Base-by-base conservation (phyloP, 1,140 invertebrate genomes). In the Zaprionus taronus region DNA sequence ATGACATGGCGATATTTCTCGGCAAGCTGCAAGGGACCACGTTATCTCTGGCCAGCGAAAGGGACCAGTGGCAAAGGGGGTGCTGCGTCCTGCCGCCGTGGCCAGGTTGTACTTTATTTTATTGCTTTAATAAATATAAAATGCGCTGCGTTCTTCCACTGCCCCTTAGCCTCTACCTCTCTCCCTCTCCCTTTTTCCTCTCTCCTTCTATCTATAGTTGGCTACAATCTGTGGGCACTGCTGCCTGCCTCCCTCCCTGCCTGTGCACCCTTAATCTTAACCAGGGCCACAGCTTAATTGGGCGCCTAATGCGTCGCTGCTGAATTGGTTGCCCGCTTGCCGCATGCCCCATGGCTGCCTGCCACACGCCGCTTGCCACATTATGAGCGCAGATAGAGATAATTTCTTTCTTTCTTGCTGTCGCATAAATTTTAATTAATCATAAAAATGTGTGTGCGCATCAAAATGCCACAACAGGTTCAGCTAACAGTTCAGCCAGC, bases 101-200 rank as follows among this genome's bases (percentile, higher is more conserved):
- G 61, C 53, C 69, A 72, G 76, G 69, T 70, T 73, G 78, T 84
- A 84, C 85, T 89, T 89, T 90, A 85, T 90, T 90, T 91, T 90
- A 90, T 90, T 90, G 82, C 86, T 90, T 90, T 90, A 90, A 90
- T 90, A 90, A 90, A 90, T 90, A 90, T 82, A 83, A 90, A 90
- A 90, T 90, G 86, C 76, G 76, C 69, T 89, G 69, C 60, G 57
- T 14, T 22, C 20, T 44, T 7, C 28, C 24, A 3, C 4, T 69
- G 5, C 7, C 11, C 36, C 47, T 65, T 53, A 12, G 14, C 53
- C 26, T 34, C 20, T 57, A 15, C 20, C 14, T 12, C 36, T 15
- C 4, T n/a, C n/a, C 9, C 28, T 26, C 62, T 38, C 1, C 20
- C n/a, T 31, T 31, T 14, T 1, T 20, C 15, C 61, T 3, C 61